These are phyloP conservation scores for Andrena praecox DNA, from an alignment of 2,888 invertebrate species.

Conservation along the genomic window DNA sequence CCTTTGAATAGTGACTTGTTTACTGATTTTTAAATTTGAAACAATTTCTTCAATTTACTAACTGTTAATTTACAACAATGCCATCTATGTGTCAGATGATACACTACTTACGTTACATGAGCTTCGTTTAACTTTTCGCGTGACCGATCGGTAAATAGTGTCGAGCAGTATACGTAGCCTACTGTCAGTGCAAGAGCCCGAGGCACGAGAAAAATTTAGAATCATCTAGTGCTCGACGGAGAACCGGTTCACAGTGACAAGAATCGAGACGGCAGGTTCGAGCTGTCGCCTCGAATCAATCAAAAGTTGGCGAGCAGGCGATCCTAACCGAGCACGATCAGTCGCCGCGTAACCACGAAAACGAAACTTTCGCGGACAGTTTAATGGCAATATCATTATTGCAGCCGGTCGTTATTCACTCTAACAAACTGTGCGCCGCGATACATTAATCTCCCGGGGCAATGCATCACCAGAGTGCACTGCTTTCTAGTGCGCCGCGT, in stretches of 20 bases:
- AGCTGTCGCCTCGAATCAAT: conserved; percentile 30
- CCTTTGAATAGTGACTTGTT: no score
- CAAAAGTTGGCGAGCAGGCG: neutral
- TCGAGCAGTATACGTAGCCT: neutral
- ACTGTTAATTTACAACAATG: no score
- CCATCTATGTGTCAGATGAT: no score
- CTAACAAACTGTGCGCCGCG: conserved; percentile 79
- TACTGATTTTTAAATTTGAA: no score
- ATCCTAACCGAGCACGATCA: conserved; percentile 16
- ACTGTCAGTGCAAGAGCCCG: neutral
- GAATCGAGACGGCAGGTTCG: neutral
- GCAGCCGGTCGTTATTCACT: conserved; percentile 79
- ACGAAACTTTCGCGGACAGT: conserved; percentile 79
- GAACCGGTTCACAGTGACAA: neutral
- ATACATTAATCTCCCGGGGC: conserved; percentile 81
- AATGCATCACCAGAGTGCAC: conserved; percentile 79
- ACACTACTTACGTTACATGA: no score
- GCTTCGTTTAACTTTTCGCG: no score
- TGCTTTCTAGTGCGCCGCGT: conserved; percentile 59
- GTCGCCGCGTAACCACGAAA: conserved; percentile 54
- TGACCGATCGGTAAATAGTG: no score
- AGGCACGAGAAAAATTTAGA: neutral
- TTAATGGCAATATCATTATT: conserved; percentile 83
- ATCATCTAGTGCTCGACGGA: neutral
- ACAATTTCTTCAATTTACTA: no score